Base-by-base conservation (phyloP, 2,888 invertebrate genomes). In the Atherix ibis region DNA sequence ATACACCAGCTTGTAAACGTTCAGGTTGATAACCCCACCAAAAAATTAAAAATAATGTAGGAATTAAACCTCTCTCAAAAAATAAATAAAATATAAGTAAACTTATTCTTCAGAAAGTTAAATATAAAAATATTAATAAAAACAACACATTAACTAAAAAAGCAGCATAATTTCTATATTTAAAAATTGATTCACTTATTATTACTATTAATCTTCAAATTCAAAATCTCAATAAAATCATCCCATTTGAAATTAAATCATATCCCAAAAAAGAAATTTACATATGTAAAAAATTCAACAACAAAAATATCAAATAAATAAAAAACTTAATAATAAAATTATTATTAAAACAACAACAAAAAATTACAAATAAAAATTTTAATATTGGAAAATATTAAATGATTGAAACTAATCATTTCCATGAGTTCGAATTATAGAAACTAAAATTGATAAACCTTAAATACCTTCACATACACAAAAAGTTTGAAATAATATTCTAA, bases 21-120 rank as follows among this genome's bases (percentile, higher is more conserved):
- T 78, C 77, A 43, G 71, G 69, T 46, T 76, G 75, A 62, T 70
- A 70, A 0, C 76, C 76, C 32, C 76, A 76, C 0, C 71, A 71
- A 47, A 76, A 53, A 70, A 78, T 71, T 57, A 76, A 65, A 48
- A 76, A 51, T 56, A 76, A 66, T 13, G 69, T 71, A 12, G 75
- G 76, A 62, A 78, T 70, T 58, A 77, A 64, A 3, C 72, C 72
- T 3, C 64, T 56, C 38, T 77, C 76, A 73, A 77, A 79, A 67
- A 70, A 72, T 56, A 76, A 62, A 69, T 75, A 77, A 70, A 77
- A 76, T 48, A 66, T 46, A 62, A 76, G 64, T 52, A 74, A 61
- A 67, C 67, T 70, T 53, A 65, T 53, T 5, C 56, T 52, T 37
- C 54, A 60, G 70, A 76, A 75, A 53, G 66, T 66, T 46, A 70